phyloP scores from a whole-genome alignment of 2,797 vertebrate species.

The Pseudochaenichthys georgianus region DNA sequence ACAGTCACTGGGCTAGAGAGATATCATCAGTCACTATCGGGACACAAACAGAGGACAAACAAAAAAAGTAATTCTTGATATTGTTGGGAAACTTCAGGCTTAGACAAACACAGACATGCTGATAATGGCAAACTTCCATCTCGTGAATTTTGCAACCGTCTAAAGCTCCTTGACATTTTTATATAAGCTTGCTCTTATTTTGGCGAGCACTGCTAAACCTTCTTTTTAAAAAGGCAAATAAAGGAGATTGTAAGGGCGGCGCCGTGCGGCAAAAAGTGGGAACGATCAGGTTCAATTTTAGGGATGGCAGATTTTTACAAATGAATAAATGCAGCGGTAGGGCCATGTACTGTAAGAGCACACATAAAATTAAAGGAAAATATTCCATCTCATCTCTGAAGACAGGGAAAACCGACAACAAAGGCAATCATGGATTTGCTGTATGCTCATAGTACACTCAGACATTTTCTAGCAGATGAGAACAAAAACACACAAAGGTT shows the following conservation, averaged over 20 bases:
- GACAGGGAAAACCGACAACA: background rate
- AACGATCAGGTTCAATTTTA: constrained; percentile 28
- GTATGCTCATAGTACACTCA: background rate
- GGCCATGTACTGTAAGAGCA: background rate
- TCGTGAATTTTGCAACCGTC: constrained; percentile 69
- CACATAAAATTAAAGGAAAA: background rate
- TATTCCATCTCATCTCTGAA: background rate
- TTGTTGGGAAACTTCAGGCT: constrained; percentile 47
- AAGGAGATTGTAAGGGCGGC: constrained; percentile 15
- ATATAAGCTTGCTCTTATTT: constrained; percentile 35
- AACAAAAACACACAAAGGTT: constrained; percentile 14
- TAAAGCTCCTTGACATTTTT: constrained; percentile 73
- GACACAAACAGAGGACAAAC: constrained; percentile 36
- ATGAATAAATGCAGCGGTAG: constrained; percentile 19
- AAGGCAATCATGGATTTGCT: constrained; percentile 36
- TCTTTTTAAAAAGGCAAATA: constrained; percentile 28
- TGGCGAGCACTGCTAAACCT: constrained; percentile 20
- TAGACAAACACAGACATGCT: constrained; percentile 46
- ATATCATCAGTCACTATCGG: constrained; percentile 62
- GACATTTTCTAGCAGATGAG: background rate
- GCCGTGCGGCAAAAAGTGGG: constrained; percentile 20
- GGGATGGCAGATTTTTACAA: constrained; percentile 1
- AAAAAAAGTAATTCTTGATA: constrained; percentile 42
- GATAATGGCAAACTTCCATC: constrained; percentile 62
- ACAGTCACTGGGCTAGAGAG: constrained; percentile 51